Evolutionary conservation across 2,888 invertebrate genomes (phyloP).

Genomic region (Campoplex capitator): DNA sequence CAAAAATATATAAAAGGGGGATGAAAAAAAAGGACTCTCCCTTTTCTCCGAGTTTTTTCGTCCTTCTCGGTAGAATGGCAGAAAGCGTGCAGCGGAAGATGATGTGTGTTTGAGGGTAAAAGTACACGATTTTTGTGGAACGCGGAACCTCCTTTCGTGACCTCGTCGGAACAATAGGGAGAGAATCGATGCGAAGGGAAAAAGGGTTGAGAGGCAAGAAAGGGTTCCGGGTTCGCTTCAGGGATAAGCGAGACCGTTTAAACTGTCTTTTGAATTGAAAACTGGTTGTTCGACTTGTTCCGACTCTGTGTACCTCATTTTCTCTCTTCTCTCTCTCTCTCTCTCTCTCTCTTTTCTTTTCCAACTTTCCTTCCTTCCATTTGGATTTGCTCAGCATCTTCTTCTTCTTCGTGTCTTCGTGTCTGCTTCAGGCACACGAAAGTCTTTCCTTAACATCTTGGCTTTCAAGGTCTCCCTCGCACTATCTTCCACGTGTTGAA

Average conservation of each 20-base stretch:
- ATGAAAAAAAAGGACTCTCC: slow-evolving; percentile 18
- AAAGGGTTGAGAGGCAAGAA: slow-evolving; percentile 67
- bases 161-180: slow-evolving; percentile 53
- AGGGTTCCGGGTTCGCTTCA: slow-evolving; percentile 68
- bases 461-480: slow-evolving; percentile 8
- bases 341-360: not conserved
- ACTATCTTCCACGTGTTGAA: not conserved
- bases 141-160: slow-evolving; percentile 70
- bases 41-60: slow-evolving; percentile 51
- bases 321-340: slow-evolving; percentile 23
- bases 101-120: slow-evolving; percentile 61
- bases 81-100: slow-evolving; percentile 68
- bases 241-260: slow-evolving; percentile 69
- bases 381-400: not conserved
- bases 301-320: slow-evolving; percentile 47
- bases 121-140: slow-evolving; percentile 72
- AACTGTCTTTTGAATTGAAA: slow-evolving; percentile 77
- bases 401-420: slow-evolving; percentile 37
- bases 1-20: slow-evolving; percentile 5
- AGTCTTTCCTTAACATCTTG: slow-evolving; percentile 11
- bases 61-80: slow-evolving; percentile 71
- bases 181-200: slow-evolving; percentile 39
- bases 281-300: slow-evolving; percentile 73
- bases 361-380: slow-evolving; percentile 1
- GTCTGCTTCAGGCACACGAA: slow-evolving; percentile 27